Conservation (phyloP, 2,113 vertebrate genomes). For the Nansenia antarctica region DNA sequence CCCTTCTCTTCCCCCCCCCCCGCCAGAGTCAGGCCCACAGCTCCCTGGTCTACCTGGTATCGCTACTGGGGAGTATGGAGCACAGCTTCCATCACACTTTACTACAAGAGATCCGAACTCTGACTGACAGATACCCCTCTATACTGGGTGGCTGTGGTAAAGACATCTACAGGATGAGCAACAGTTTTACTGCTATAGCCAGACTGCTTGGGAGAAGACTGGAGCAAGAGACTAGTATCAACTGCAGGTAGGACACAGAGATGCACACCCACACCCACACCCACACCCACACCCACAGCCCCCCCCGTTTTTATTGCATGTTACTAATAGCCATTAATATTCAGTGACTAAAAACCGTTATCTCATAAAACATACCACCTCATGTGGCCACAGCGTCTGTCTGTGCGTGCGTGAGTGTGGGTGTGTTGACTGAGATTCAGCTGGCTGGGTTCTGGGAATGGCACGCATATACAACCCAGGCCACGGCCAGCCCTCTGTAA, state of each 20-base stretch:
- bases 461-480: constrained; percentile 8
- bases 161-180: constrained; percentile 93
- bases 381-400: background rate
- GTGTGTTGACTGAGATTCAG: constrained; percentile 31
- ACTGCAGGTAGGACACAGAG: constrained; percentile 71
- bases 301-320: constrained; percentile 12
- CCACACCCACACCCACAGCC: background rate
- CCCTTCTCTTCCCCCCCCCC: background rate
- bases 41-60: constrained; percentile 85
- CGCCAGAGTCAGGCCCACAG: constrained; percentile 80
- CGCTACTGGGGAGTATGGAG: constrained; percentile 86
- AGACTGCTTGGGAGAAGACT: constrained; percentile 80
- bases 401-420: background rate
- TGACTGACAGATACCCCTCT: constrained; percentile 80
- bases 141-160: constrained; percentile 84
- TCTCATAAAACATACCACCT: too few species aligned
- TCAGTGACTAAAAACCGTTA: too few species aligned
- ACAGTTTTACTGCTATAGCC: constrained; percentile 90
- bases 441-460: constrained; percentile 38
- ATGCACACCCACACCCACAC: constrained; percentile 1
- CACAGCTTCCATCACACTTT: constrained; percentile 89
- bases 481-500: constrained; percentile 11
- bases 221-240: constrained; percentile 31
- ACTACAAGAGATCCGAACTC: constrained; percentile 86
- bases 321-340: too few species aligned